phyloP scores from a whole-genome alignment of 2,888 invertebrate species.

The Drosophila trichaetosa region DNA sequence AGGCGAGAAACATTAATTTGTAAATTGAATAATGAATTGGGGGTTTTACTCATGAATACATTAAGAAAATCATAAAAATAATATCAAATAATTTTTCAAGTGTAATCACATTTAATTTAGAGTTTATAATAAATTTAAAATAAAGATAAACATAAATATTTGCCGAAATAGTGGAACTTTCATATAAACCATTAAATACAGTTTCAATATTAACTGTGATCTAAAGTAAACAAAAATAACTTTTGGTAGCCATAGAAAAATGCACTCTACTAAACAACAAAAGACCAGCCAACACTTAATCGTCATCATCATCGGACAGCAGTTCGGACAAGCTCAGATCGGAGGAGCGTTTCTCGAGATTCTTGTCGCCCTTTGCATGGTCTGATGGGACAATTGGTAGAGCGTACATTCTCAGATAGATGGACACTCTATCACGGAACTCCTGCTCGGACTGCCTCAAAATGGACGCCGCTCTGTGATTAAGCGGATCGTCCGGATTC shows the following conservation, averaged over 20 bases:
- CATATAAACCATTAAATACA: conserved; percentile 27
- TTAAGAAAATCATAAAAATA: neutral
- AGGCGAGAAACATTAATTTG: conserved; percentile 9
- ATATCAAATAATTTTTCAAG: neutral
- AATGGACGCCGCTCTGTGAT: conserved; percentile 60
- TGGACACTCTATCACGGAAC: conserved; percentile 53
- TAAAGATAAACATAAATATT: too few species aligned
- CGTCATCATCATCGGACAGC: conserved; percentile 54
- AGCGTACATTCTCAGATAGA: conserved; percentile 62
- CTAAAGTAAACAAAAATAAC: conserved; percentile 16
- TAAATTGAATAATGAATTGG: neutral
- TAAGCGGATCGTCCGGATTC: conserved; percentile 65
- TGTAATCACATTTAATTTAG: neutral
- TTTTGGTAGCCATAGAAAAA: conserved; percentile 35
- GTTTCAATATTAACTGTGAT: conserved; percentile 21
- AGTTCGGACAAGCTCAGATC: conserved; percentile 65
- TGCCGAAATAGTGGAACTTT: conserved; percentile 6
- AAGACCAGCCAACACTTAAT: conserved; percentile 52
- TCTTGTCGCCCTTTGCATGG: conserved; percentile 10
- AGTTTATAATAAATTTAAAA: neutral
- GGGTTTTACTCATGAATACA: neutral
- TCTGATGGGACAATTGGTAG: conserved; percentile 41
- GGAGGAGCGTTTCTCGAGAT: conserved; percentile 58
- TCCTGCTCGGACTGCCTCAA: conserved; percentile 60
- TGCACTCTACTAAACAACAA: conserved; percentile 48